Base-by-base conservation (phyloP, 2,888 invertebrate species). In the Acronicta leporina region DNA sequence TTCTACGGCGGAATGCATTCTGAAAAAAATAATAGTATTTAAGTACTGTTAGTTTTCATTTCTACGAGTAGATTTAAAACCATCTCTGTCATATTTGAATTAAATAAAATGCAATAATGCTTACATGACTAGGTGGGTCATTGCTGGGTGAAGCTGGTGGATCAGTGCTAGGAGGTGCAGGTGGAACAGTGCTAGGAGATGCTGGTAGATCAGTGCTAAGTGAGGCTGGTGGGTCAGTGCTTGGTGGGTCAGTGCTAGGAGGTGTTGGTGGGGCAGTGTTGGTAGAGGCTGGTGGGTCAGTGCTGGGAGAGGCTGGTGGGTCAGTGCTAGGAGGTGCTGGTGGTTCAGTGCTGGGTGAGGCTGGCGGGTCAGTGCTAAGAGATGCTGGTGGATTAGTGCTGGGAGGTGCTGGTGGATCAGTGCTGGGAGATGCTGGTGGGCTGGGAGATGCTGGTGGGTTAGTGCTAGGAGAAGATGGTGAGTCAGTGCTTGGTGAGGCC, bases 1-100 rank as follows among this genome's bases (percentile, higher is more conserved):
- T 48, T 42, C 68, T 50, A n/a, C 30, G 15, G 33, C 58, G 57
- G 30, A 16, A 49, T n/a, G 0, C 0, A 9, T 5, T 2, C 55
- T 51, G 69, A 27, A 50, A 63, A 38, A 13, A 10, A 20, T 0
- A 40, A 13, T 7, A 27, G 6, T 20, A 4, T 1, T 9, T 1
- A 30, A 16, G 33, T 11, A 13, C 15, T 2, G 2, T 43, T 14
- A 38, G n/a, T n/a, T n/a, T n/a, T 38, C 4, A 10, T 10, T 33
- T 33, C 11, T 3, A 11, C 10, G 0, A 20, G 20, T 20, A 20
- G 20, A 20, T 20, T 20, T 20, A 3, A 20, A 20, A 20, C 4
- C 20, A 20, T 20, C 4, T 20, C 4, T 20, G 20, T 20, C 20
- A 20, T 20, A 20, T 20, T n/a, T n/a, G n/a, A n/a, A 20, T 20